Percentiles rank a stretch among this genome's conserved stretches.
phyloP scores from a whole-genome alignment of 2,888 invertebrate genomes.

The Malthinus seriepunctatus region DNA sequence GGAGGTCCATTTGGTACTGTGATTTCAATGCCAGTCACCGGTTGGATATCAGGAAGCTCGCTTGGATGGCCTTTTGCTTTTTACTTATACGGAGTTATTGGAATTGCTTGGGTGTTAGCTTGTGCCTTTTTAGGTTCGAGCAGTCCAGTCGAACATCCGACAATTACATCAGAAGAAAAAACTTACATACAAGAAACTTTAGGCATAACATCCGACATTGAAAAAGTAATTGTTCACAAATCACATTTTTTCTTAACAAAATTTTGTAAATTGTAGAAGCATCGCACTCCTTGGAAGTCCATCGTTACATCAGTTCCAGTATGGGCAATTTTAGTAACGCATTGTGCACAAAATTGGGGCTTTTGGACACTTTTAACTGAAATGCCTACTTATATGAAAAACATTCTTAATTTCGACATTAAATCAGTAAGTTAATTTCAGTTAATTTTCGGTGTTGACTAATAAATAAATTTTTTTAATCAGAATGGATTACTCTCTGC shows the following conservation, averaged over 20 bases:
- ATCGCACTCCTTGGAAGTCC: conserved; percentile 71
- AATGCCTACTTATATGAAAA: conserved; percentile 77
- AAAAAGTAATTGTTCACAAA: too few species aligned
- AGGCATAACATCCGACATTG: conserved; percentile 5
- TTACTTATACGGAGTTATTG: conserved; percentile 67
- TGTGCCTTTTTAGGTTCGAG: conserved; percentile 66
- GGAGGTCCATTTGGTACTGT: conserved; percentile 80
- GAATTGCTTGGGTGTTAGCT: conserved; percentile 60
- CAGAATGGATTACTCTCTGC: conserved; percentile 70
- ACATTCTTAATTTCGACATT: conserved; percentile 71
- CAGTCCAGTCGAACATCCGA: conserved; percentile 61
- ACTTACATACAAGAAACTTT: conserved; percentile 61
- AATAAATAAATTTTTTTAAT: conserved; percentile 36
- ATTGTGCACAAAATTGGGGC: conserved; percentile 76
- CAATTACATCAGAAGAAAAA: conserved; percentile 64
- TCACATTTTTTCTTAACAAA: too few species aligned
- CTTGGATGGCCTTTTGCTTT: conserved; percentile 79
- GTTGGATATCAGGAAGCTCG: conserved; percentile 65
- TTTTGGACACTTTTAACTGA: conserved; percentile 82
- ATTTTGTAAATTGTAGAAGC: conserved; percentile 7
- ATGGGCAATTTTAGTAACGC: conserved; percentile 71
- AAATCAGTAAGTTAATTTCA: conserved; percentile 59
- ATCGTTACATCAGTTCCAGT: conserved; percentile 76
- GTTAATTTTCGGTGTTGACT: background rate
- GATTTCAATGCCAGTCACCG: conserved; percentile 68